A percentile compares a stretch with the other conserved stretches of the same genome.
These are phyloP conservation scores for Zaprionus taronus DNA, from an alignment of 1,140 invertebrate genomes.

Conservation along the genomic window DNA sequence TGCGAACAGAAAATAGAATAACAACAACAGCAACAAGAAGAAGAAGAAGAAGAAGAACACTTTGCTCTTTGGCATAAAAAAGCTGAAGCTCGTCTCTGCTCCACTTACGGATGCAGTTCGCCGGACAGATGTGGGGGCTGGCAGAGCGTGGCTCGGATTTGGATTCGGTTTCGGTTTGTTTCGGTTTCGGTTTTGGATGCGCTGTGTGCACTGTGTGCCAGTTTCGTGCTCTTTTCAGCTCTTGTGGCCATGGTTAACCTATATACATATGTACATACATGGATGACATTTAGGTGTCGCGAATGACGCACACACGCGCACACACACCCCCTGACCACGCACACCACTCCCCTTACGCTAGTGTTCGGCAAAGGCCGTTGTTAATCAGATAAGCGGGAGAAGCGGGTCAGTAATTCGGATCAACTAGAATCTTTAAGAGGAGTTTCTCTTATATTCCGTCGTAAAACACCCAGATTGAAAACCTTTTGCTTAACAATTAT, in stretches of 20 bases:
- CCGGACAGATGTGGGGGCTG: not conserved
- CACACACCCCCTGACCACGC: not conserved
- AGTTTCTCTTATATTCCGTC: too few relatives aligned
- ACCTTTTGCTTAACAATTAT: too few relatives aligned
- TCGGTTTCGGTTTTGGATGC: slow-evolving; percentile 3
- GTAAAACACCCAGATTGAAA: too few relatives aligned
- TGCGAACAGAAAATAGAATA: not conserved
- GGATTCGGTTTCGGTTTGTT: slow-evolving; percentile 5
- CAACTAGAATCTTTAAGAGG: too few relatives aligned
- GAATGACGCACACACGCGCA: slow-evolving; percentile 21
- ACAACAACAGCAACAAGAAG: not conserved
- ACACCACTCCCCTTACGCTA: not conserved
- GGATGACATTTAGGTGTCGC: slow-evolving; percentile 44
- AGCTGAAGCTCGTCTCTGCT: slow-evolving; percentile 40
- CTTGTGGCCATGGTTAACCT: slow-evolving; percentile 43
- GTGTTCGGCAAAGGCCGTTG: slow-evolving; percentile 21
- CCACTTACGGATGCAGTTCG: slow-evolving; percentile 46
- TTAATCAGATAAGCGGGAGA: slow-evolving; percentile 7
- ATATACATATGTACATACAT: slow-evolving; percentile 18
- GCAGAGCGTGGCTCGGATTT: not conserved
- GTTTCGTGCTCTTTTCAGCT: slow-evolving; percentile 29
- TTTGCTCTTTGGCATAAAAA: slow-evolving; percentile 11
- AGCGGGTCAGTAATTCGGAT: slow-evolving; percentile 9
- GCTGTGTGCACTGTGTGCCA: slow-evolving; percentile 11
- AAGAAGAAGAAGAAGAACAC: slow-evolving; percentile 3